A percentile compares a stretch with the other conserved stretches of the same genome.
phyloP scores from a whole-genome alignment of 2,797 vertebrate species.

The Sternarchorhynchus goeldii region DNA sequence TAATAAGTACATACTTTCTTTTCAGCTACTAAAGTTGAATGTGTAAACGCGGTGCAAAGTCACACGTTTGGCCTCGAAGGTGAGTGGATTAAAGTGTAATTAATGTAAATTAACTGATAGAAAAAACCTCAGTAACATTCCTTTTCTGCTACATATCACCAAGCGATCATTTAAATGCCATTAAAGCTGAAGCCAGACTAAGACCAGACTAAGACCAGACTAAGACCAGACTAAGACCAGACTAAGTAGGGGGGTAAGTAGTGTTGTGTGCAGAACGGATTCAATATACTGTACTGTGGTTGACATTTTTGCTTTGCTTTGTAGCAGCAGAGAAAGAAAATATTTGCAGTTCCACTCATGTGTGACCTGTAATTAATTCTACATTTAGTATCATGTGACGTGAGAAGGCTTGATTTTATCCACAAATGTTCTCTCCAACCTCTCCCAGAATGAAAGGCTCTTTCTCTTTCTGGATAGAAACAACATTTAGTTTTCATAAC shows the following conservation, averaged over 20 bases:
- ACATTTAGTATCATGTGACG: slow-evolving; percentile 46
- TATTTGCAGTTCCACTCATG: slow-evolving; percentile 57
- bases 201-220: background rate
- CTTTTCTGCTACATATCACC: background rate
- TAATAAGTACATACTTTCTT: slow-evolving; percentile 5
- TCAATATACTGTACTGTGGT: slow-evolving; percentile 43
- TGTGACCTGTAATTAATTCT: slow-evolving; percentile 60
- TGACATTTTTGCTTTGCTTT: slow-evolving; percentile 41
- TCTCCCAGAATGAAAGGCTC: slow-evolving; percentile 32
- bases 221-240: slow-evolving; percentile 3
- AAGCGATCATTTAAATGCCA: too few relatives aligned
- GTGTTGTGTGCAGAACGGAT: slow-evolving; percentile 34
- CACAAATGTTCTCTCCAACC: slow-evolving; percentile 25
- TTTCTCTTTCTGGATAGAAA: slow-evolving; percentile 63
- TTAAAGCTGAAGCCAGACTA: background rate
- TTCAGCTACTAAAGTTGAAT: slow-evolving; percentile 59
- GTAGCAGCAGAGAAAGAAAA: slow-evolving; percentile 55
- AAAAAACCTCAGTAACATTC: background rate
- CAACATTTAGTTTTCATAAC: slow-evolving; percentile 77
- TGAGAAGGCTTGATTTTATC: slow-evolving; percentile 37
- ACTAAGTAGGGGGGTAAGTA: slow-evolving; percentile 27
- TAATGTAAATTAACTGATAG: slow-evolving; percentile 9
- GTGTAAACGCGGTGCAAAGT: slow-evolving; percentile 41
- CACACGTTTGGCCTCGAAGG: slow-evolving; percentile 50
- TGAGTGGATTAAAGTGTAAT: slow-evolving; percentile 43